Evolutionary conservation across 2,113 vertebrate species (phyloP), one percentile per base, ranked within the genome.

Genomic region (Rhegmatorhina hoffmannsi): DNA sequence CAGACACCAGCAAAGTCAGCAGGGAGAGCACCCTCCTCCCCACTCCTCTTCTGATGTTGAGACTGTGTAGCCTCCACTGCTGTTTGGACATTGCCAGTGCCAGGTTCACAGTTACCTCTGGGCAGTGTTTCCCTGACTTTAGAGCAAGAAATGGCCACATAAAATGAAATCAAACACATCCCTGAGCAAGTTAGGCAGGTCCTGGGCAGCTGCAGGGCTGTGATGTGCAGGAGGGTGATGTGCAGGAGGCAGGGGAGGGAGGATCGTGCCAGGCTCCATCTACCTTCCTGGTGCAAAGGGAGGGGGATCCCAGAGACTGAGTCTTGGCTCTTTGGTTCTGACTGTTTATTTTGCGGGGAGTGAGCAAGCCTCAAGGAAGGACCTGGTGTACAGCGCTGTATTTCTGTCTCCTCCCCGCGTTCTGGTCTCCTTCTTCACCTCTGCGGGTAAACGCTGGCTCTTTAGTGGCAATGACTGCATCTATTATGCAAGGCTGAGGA

Each of bases 401-500:
- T 96, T 93, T 92, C 82, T 49, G 11, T 81, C 90, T 89, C 62
- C 89, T 46, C 87, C 80, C 69, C 87, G 88, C 59, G 74, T 73
- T 52, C 84, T 80, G 93, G 76, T 74, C 25, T 89, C 79, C 92
- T 66, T 68, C 72, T 90, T 91, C 83, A 95, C 94, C 93, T 97
- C 88, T 83, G 94, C 44, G 95, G 95, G 93, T 90, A 95, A 95
- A 94, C 68, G 95, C 68, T 49, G 94, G 91, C 93, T 95, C 94
- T 94, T 95, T 92, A 96, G 93, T 94, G 95, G 95, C 95, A 87
- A 73, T 85, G 85, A 95, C 95, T 93, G 68, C 83, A 89, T 96
- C 94, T 91, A 91, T 97, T 97, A 97, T 97, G 92, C 93, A 95
- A 90, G 92, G 86, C 86, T 87, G 90, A 96, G 92, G 95, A 95